phyloP scores from a whole-genome alignment of 2,888 invertebrate genomes.

The Tenthredo distinguenda region DNA sequence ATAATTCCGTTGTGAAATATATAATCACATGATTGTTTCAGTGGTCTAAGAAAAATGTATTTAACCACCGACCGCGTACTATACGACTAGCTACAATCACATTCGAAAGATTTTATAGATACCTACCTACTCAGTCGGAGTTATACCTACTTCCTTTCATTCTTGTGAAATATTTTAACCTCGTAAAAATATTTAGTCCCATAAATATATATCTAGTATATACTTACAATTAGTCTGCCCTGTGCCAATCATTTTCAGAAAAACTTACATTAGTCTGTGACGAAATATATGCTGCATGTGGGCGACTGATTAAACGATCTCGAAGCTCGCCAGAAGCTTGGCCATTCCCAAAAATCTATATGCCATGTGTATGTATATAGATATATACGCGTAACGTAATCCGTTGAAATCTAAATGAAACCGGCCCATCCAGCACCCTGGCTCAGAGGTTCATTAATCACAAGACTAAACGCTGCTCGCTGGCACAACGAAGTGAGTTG shows the following conservation, averaged over 20 bases:
- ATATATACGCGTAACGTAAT: slow-evolving; percentile 7
- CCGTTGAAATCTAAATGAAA: slow-evolving; percentile 44
- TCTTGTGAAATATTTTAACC: slow-evolving; percentile 38
- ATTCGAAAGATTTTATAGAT: slow-evolving; percentile 43
- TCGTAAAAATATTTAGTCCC: slow-evolving; percentile 35
- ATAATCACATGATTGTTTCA: slow-evolving; percentile 52
- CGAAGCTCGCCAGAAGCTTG: background rate
- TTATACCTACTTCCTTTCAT: slow-evolving; percentile 33
- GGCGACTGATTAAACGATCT: slow-evolving; percentile 11
- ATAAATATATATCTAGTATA: background rate
- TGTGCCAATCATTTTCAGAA: background rate
- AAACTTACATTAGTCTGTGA: background rate
- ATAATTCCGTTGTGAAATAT: slow-evolving; percentile 50
- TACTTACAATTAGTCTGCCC: background rate
- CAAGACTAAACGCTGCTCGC: slow-evolving; percentile 67
- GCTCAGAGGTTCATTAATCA: slow-evolving; percentile 73
- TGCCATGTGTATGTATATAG: too few species aligned
- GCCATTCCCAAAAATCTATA: slow-evolving; percentile 16
- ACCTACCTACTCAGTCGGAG: slow-evolving; percentile 23
- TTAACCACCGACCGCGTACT: slow-evolving; percentile 44
- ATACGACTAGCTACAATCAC: slow-evolving; percentile 11
- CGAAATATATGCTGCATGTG: background rate
- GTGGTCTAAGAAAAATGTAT: slow-evolving; percentile 39
- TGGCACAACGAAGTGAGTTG: slow-evolving; percentile 56
- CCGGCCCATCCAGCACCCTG: slow-evolving; percentile 58